These are phyloP conservation scores for Ectropis grisescens DNA, from an alignment of 1,140 invertebrate genomes.

Conservation along the genomic window DNA sequence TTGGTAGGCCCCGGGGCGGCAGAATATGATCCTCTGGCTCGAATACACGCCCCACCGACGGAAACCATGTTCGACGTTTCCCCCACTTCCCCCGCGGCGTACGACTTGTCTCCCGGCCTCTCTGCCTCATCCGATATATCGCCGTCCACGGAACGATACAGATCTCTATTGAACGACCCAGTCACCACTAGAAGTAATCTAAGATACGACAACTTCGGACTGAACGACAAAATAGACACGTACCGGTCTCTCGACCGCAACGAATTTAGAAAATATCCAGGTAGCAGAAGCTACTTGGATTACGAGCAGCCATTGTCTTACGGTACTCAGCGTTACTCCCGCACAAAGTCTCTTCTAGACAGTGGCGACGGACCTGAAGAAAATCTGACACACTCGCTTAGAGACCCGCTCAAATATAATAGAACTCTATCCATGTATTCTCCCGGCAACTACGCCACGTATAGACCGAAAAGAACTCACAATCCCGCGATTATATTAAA, in stretches of 20 bases:
- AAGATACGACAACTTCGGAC: slow-evolving; percentile 38
- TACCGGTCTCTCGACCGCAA: slow-evolving; percentile 61
- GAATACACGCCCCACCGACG: slow-evolving; percentile 46
- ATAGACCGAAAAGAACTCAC: slow-evolving; percentile 57
- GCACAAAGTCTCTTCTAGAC: slow-evolving; percentile 62
- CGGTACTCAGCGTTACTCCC: slow-evolving; percentile 44
- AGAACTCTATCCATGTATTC: slow-evolving; percentile 61
- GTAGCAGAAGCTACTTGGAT: slow-evolving; percentile 47
- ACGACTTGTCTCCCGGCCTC: slow-evolving; percentile 48
- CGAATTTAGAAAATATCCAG: slow-evolving; percentile 54
- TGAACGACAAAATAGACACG: slow-evolving; percentile 54
- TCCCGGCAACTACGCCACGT: slow-evolving; percentile 63
- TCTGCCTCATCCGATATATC: slow-evolving; percentile 48
- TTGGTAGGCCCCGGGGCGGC: slow-evolving; percentile 70
- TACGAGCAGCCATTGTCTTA: slow-evolving; percentile 53
- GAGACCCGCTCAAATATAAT: slow-evolving; percentile 54
- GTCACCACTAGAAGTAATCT: slow-evolving; percentile 32
- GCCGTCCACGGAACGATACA: slow-evolving; percentile 54
- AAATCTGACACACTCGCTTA: slow-evolving; percentile 24
- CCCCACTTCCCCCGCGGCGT: slow-evolving; percentile 44
- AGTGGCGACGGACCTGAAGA: slow-evolving; percentile 39
- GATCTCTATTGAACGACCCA: slow-evolving; percentile 45
- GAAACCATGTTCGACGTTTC: slow-evolving; percentile 51
- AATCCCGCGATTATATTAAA: slow-evolving; percentile 66
- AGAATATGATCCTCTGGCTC: slow-evolving; percentile 61